Base-by-base conservation (phyloP, 2,888 invertebrate genomes). In the Zygogramma bicolorata region DNA sequence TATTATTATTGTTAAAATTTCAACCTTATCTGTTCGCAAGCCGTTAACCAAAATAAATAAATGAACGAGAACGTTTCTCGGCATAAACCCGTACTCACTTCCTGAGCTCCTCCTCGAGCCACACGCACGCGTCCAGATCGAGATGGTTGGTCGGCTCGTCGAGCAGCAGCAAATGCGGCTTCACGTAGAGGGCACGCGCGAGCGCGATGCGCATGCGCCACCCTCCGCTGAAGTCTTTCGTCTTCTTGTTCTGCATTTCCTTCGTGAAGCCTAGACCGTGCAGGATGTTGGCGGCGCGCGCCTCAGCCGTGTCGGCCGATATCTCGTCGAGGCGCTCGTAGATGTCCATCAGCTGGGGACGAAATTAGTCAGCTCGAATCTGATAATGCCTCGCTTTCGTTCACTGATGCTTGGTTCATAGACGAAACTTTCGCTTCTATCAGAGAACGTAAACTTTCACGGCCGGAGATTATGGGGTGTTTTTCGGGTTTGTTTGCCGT, bases 191-290 rank as follows among this genome's bases (percentile, higher is more conserved):
- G 1, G 99, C 99, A 81, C 98, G 92, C 4, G 98, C 99, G 70
- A 99, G 88, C 1, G 98, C 99, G 77, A 99, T 98, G 80, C 99
- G 92, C 99, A 99, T 99, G 73, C 99, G 92, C 99, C 99, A 99
- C 82, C 99, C 93, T 91, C 95, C 95, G 38, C 95, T 95, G 86
- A 96, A 96, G 85, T 95, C 95, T 88, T 93, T 95, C 68, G 95
- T 95, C 81, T 96, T 91, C 88, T 95, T 90, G 85, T 86, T 91
- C 77, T 98, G 98, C 95, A 95, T 95, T 63, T 92, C 91, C 80
- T 91, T 90, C 70, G 92, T 94, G 87, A 99, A 99, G 15, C 99
- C 99, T 20, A 99, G 92, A 91, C 99, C 99, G 85, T 97, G 94
- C 8, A 99, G 90, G 80, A 99, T 97, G 84, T 95, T 93, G 0